These are phyloP conservation scores for Rhabditoides inermis DNA, from an alignment of 2,888 invertebrate species.

Conservation along the genomic window DNA sequence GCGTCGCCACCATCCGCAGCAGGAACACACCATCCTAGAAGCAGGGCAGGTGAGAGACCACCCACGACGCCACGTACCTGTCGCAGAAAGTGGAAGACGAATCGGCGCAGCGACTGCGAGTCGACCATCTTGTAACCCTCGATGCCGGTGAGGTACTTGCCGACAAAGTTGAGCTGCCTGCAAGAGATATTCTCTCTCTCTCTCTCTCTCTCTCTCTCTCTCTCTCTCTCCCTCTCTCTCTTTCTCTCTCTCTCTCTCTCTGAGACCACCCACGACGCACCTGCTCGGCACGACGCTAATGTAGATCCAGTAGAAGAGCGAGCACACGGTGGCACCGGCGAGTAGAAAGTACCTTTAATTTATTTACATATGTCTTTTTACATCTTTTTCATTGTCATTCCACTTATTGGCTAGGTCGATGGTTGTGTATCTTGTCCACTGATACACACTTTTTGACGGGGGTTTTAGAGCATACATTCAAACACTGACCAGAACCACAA, in stretches of 20 bases:
- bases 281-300: constrained; percentile 51
- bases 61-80: constrained; percentile 22
- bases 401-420: no score
- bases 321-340: constrained; percentile 50
- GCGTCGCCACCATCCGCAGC: constrained; percentile 52
- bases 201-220: no score
- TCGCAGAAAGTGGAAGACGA: constrained; percentile 50
- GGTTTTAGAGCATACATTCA: no score
- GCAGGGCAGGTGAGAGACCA: background rate
- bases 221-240: no score
- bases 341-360: constrained; percentile 53
- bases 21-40: constrained; percentile 51
- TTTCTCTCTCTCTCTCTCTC: no score
- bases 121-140: constrained; percentile 54
- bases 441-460: no score
- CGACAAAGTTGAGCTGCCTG: constrained; percentile 52
- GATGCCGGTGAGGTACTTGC: constrained; percentile 52
- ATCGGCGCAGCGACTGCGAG: constrained; percentile 49
- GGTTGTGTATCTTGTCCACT: no score
- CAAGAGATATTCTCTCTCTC: no score
- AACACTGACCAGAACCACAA: no score
- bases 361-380: no score
- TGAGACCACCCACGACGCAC: constrained; percentile 25
- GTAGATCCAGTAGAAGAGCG: constrained; percentile 51
- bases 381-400: no score